These are phyloP conservation scores for Esox lucius DNA, from an alignment of 2,797 vertebrate genomes.

Conservation along the genomic window DNA sequence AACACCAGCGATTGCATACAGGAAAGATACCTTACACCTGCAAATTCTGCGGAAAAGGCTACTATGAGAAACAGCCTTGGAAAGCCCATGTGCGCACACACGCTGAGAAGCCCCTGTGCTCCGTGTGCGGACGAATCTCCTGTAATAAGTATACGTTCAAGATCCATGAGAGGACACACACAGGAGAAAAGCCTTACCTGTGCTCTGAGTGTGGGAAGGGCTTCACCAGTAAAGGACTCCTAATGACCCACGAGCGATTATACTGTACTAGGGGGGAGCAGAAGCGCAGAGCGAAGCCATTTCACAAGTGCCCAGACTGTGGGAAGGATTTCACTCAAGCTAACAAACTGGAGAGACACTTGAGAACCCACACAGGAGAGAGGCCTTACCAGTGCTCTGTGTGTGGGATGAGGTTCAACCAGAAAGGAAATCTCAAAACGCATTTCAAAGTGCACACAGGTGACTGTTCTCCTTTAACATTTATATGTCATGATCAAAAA, in stretches of 20 bases:
- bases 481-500: neutral
- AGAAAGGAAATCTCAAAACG: neutral
- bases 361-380: neutral
- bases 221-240: slow-evolving; percentile 18
- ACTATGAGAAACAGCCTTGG: neutral
- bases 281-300: neutral
- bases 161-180: neutral
- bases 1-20: slow-evolving; percentile 8
- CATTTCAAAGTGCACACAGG: slow-evolving; percentile 3
- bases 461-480: neutral
- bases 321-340: neutral
- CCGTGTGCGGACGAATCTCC: neutral
- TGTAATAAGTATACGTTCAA: neutral
- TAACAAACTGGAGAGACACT: slow-evolving; percentile 1
- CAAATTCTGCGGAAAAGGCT: neutral
- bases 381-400: slow-evolving; percentile 4
- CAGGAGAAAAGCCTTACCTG: neutral
- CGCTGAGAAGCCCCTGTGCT: neutral
- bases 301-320: neutral
- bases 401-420: slow-evolving; percentile 6
- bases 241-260: slow-evolving; percentile 10
- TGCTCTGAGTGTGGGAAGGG: slow-evolving; percentile 1
- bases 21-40: slow-evolving; percentile 32
- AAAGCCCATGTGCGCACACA: neutral
- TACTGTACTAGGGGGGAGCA: neutral